Evolutionary conservation across 2,888 invertebrate genomes (phyloP), one percentile per base, ranked within the genome.

Genomic region (Scaptomyza parva): DNA sequence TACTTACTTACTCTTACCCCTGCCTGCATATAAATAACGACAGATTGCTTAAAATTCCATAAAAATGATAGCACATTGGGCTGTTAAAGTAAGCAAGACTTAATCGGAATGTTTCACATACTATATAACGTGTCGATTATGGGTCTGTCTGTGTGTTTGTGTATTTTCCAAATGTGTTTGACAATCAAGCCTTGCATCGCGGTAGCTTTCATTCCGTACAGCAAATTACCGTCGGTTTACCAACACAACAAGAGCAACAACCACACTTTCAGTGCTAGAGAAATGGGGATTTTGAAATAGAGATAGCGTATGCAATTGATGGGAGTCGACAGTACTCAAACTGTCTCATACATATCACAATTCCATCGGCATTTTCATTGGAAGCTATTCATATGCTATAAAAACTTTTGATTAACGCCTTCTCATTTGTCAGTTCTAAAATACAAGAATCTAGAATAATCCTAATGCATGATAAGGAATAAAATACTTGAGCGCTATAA

Each of bases 11-110:
- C 24, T 39, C 45, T 58, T 51, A 37, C 35, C 47, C 18, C 45
- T 30, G 58, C 20, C n/a, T n/a, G n/a, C 28, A 11, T 28, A 45
- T 54, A 64, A 64, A 60, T 57, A 45, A 51, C 60, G 37, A 14
- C 30, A 61, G 41, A 61, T 45, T 52, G 41, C 58, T 48, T 47
- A 41, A 65, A 65, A 51, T 54, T 28, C 48, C 28, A 7, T 37
- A 54, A 51, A 43, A 51, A 52, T n/a, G 18, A 2, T n/a, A 12
- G n/a, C 5, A 47, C 8, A 48, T 48, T 33, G 33, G 33, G 48
- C 11, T 9, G 33, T 70, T 53, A 53, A 48, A 33, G 60, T 30
- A 37, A 37, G 14, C n/a, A 52, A 9, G 8, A 18, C 45, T n/a
- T 41, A 26, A 39, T 26, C 28, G 14, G 28, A 37, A 11, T 20